Conservation (phyloP, 2,888 invertebrate genomes). For the Amblyjoppa fuscipennis region DNA sequence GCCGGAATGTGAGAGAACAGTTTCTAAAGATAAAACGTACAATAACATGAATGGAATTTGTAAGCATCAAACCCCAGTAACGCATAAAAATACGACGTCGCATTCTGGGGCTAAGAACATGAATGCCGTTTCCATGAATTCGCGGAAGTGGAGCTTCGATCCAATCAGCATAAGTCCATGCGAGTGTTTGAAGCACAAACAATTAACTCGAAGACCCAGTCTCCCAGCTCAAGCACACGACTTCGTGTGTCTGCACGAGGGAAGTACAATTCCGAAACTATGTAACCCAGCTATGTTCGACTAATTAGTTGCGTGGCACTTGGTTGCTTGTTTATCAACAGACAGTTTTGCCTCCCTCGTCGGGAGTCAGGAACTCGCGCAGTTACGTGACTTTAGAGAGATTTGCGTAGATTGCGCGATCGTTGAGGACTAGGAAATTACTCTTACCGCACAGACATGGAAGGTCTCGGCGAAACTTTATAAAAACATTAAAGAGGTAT, state of each 20-base stretch:
- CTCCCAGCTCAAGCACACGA: not conserved
- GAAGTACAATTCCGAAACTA: conserved; percentile 6
- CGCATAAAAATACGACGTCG: no score
- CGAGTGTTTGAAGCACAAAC: not conserved
- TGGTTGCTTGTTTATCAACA: conserved; percentile 22
- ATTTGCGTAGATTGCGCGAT: not conserved
- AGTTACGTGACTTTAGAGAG: conserved; percentile 4
- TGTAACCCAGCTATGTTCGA: conserved; percentile 3
- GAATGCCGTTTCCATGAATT: not conserved
- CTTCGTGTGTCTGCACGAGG: not conserved
- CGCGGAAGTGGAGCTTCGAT: not conserved
- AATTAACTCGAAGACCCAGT: not conserved
- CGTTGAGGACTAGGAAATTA: conserved; percentile 3
- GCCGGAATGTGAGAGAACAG: no score
- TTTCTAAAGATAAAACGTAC: no score
- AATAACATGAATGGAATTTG: no score
- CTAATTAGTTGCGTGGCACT: conserved; percentile 21
- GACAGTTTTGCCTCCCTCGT: not conserved
- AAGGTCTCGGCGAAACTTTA: not conserved
- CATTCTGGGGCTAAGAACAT: no score
- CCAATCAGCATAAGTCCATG: not conserved
- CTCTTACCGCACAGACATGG: not conserved
- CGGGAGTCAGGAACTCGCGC: not conserved
- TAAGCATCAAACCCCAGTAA: no score
- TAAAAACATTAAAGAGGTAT: not conserved